Evolutionary conservation across 2,113 vertebrate species (phyloP).

Genomic region (Fregetta grallaria): DNA sequence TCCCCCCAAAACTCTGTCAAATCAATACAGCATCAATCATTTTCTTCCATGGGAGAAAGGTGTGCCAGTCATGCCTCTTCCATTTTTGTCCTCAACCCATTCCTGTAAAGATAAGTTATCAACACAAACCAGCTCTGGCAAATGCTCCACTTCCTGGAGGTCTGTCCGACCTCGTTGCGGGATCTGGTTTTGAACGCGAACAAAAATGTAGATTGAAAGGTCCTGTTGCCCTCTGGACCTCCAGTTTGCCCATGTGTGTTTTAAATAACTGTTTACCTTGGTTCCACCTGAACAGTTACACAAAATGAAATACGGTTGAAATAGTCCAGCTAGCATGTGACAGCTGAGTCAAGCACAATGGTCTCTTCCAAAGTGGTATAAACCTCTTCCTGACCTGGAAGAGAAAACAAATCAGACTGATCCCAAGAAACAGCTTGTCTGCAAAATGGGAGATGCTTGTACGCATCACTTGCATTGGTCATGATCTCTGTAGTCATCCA

Average conservation of each 20-base stretch:
- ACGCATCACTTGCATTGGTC: conserved; percentile 82
- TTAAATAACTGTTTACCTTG: conserved; percentile 30
- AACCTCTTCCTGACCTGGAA: conserved; percentile 28
- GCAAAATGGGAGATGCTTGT: neutral
- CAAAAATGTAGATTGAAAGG: conserved; percentile 32
- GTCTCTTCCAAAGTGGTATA: conserved; percentile 21
- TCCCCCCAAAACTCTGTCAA: neutral
- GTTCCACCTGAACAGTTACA: conserved; percentile 61
- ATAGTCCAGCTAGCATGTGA: conserved; percentile 49
- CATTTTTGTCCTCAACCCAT: neutral
- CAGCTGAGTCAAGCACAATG: conserved; percentile 16
- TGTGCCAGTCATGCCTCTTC: neutral
- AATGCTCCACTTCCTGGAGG: neutral
- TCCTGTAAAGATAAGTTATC: neutral
- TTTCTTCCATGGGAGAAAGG: neutral
- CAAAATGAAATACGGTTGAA: conserved; percentile 60
- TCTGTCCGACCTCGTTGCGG: neutral
- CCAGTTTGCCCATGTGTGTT: neutral
- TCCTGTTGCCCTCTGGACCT: conserved; percentile 27
- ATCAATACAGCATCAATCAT: neutral
- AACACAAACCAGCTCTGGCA: neutral
- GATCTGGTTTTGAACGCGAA: conserved; percentile 46
- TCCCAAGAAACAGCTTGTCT: conserved; percentile 33
- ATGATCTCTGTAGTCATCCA: conserved; percentile 87
- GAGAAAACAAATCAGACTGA: neutral